A percentile compares a stretch with the other conserved stretches of the same genome.
These are phyloP conservation scores for Panopea generosa DNA, from an alignment of 2,888 invertebrate species.

Conservation along the genomic window DNA sequence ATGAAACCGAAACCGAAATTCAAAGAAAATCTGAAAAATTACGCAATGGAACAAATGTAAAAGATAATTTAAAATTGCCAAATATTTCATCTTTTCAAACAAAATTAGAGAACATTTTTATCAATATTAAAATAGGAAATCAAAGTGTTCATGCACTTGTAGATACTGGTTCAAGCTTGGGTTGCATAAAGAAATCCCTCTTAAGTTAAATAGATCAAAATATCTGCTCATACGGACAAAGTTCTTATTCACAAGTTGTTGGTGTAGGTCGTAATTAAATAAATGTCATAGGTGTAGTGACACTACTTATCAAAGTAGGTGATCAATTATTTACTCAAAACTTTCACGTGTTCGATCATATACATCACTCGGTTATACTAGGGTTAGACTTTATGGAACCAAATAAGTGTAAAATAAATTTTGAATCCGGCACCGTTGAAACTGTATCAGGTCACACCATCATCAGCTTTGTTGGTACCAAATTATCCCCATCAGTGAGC, in stretches of 20 bases:
- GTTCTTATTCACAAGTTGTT: conserved; percentile 9
- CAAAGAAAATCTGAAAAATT: too few relatives aligned
- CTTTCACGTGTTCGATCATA: conserved; percentile 41
- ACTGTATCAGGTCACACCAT: conserved; percentile 1
- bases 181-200: conserved; percentile 37
- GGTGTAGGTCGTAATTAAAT: conserved; percentile 31
- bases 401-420: conserved; percentile 30
- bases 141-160: conserved; percentile 7
- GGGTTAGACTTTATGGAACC: conserved; percentile 33
- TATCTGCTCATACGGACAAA: background rate
- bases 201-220: too few relatives aligned
- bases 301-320: conserved; percentile 20
- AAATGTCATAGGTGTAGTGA: conserved; percentile 12
- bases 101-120: conserved; percentile 7
- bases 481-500: conserved; percentile 5
- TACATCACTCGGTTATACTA: conserved; percentile 30
- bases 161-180: conserved; percentile 17
- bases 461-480: conserved; percentile 6
- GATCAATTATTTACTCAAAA: conserved; percentile 9
- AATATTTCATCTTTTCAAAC: conserved; percentile 7
- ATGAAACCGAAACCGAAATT: background rate
- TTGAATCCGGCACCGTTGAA: conserved; percentile 7
- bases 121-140: conserved; percentile 4
- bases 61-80: background rate
- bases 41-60: too few relatives aligned